phyloP scores from a whole-genome alignment of 2,113 vertebrate genomes.

The Elaphurus davidianus region DNA sequence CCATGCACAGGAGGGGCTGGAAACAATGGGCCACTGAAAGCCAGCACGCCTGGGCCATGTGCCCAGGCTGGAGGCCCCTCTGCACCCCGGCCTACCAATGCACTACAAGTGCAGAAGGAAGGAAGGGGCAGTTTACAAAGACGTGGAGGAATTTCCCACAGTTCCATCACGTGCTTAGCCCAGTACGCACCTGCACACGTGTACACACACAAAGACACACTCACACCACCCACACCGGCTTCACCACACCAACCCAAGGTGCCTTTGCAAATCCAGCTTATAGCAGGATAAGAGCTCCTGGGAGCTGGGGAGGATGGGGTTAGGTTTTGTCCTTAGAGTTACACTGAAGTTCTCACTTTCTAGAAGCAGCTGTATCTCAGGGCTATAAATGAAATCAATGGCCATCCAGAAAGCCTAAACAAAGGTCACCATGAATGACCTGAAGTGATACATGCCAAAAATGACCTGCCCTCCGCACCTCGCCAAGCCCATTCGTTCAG shows the following conservation, averaged over 20 bases:
- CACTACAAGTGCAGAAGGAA: constrained; percentile 49
- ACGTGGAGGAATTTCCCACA: constrained; percentile 77
- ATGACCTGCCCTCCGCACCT: neutral
- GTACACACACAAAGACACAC: constrained; percentile 6
- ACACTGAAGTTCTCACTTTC: neutral
- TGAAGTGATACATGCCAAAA: neutral
- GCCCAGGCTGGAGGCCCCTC: constrained; percentile 59
- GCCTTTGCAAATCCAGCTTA: neutral
- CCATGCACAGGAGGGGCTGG: neutral
- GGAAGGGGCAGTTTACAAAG: constrained; percentile 63
- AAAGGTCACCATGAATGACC: neutral
- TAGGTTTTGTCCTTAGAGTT: neutral
- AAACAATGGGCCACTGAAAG: constrained; percentile 75
- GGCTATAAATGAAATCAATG: neutral
- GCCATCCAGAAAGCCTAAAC: neutral
- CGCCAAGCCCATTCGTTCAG: neutral
- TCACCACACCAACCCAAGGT: neutral
- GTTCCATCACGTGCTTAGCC: constrained; percentile 17
- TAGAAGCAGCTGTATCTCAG: neutral
- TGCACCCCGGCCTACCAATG: constrained; percentile 63
- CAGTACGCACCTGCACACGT: neutral
- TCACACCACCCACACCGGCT: neutral
- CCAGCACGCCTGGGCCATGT: constrained; percentile 29
- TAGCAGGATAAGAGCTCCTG: neutral
- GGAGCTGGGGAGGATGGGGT: neutral